Evolutionary conservation across 2,113 vertebrate genomes (phyloP).

Genomic region (Nesoenas mayeri): DNA sequence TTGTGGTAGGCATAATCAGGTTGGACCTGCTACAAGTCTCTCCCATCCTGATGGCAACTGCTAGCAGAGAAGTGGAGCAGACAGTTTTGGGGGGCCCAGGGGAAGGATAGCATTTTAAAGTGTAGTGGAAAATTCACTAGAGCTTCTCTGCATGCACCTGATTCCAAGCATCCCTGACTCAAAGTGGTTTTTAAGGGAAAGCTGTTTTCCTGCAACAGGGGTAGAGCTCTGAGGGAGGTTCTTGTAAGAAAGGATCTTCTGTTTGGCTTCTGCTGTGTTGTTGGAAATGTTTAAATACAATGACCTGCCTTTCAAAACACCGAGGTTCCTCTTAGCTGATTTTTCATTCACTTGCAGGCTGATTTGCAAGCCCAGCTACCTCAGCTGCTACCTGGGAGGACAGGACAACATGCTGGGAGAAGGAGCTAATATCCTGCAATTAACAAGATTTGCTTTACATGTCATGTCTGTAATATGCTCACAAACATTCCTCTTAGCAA

Average conservation of each 20-base stretch:
- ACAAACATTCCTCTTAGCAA: not conserved
- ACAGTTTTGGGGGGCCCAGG: not conserved
- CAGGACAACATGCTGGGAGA: not conserved
- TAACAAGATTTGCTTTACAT: not conserved
- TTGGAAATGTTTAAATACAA: not conserved
- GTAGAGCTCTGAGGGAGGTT: not conserved
- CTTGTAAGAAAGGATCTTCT: not conserved
- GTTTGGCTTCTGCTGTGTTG: not conserved
- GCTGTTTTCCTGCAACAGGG: not conserved
- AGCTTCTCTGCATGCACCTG: not conserved
- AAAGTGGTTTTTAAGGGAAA: not conserved
- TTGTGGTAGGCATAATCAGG: not conserved
- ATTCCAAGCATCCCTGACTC: not conserved
- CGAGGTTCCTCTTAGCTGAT: not conserved
- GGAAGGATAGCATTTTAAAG: not conserved
- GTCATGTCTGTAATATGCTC: not conserved
- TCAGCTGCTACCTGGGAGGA: not conserved
- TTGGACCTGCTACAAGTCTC: not conserved
- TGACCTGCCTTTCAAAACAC: not conserved
- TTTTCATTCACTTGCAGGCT: not conserved
- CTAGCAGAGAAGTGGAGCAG: not conserved
- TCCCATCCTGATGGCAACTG: not conserved
- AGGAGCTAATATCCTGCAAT: not conserved
- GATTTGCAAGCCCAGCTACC: not conserved
- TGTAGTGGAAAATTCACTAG: not conserved